phyloP scores from a whole-genome alignment of 2,113 vertebrate species.

The Ochotona princeps region DNA sequence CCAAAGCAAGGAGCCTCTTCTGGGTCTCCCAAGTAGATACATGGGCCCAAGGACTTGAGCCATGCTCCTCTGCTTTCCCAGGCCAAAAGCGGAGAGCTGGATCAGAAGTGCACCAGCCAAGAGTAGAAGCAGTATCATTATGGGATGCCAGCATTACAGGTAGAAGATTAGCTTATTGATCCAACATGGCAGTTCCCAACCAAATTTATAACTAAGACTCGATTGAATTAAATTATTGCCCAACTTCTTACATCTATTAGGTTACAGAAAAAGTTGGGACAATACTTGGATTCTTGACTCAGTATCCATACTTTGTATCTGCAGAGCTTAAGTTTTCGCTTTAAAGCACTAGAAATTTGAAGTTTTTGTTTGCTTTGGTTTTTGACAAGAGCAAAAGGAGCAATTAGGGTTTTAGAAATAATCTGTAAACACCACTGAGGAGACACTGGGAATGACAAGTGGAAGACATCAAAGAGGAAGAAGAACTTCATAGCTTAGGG shows the following conservation, averaged over 20 bases:
- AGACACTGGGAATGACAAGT: background rate
- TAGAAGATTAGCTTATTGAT: too few species aligned
- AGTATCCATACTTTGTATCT: background rate
- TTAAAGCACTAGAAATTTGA: background rate
- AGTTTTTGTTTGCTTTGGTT: background rate
- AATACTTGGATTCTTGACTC: background rate
- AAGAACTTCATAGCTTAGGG: background rate
- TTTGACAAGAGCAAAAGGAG: background rate
- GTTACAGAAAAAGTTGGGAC: background rate
- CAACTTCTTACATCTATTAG: background rate
- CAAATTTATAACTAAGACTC: background rate
- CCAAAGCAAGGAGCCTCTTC: too few species aligned
- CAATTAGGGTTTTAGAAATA: background rate
- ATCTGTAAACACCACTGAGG: background rate
- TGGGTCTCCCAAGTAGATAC: too few species aligned
- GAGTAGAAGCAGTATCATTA: too few species aligned
- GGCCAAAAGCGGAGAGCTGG: too few species aligned
- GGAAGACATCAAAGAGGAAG: background rate
- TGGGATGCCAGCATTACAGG: too few species aligned
- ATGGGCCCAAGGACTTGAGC: too few species aligned
- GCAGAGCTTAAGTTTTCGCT: background rate
- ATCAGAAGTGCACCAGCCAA: too few species aligned
- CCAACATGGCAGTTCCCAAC: too few species aligned
- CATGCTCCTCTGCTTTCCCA: too few species aligned
- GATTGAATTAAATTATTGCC: background rate